Evolutionary conservation across 2,113 vertebrate genomes (phyloP).

Genomic region (Andinoacara biseriatus): DNA sequence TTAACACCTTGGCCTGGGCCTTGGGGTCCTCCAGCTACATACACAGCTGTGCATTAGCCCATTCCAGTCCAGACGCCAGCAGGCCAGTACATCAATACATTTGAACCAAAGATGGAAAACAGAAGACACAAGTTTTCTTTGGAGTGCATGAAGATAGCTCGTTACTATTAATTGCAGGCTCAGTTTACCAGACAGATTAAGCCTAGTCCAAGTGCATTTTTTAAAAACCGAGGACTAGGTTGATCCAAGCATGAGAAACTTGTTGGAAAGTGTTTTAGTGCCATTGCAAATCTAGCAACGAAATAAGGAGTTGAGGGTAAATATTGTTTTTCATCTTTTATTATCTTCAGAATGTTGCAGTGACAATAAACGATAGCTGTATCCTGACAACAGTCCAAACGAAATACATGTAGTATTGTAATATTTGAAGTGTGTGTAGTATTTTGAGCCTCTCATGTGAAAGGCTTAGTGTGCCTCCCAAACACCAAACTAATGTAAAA

Average conservation of each 20-base stretch:
- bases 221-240: accelerated
- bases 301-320: not conserved
- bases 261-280: not conserved
- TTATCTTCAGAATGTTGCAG: not conserved
- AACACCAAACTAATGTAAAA: not conserved
- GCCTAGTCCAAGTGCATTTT: not conserved
- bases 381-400: not conserved
- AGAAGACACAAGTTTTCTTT: slow-evolving; percentile 18
- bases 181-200: not conserved
- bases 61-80: slow-evolving; percentile 34
- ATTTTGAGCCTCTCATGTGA: not conserved
- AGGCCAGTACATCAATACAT: not conserved
- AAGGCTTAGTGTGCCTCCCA: not conserved
- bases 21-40: slow-evolving; percentile 52
- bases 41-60: slow-evolving; percentile 73
- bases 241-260: not conserved
- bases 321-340: not conserved
- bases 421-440: not conserved
- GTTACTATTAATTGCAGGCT: slow-evolving; percentile 1
- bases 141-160: not conserved
- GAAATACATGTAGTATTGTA: not conserved
- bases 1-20: slow-evolving; percentile 79
- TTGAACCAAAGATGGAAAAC: slow-evolving; percentile 13
- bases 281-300: not conserved
- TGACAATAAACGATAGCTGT: not conserved